These are phyloP conservation scores for Philypnodon macrostomus DNA, from an alignment of 2,797 vertebrate species.

Conservation along the genomic window DNA sequence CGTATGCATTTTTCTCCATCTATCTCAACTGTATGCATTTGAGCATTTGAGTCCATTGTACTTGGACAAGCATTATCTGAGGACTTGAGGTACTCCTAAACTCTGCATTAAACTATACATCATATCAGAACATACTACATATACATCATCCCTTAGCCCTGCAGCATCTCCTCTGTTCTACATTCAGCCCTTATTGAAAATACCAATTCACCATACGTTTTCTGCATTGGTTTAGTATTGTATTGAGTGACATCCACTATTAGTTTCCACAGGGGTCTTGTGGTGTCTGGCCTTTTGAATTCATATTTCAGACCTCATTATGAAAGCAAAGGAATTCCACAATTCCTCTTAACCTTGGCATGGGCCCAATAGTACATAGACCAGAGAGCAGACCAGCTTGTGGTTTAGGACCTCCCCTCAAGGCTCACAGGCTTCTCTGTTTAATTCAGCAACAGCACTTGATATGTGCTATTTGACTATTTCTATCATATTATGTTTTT, in stretches of 20 bases:
- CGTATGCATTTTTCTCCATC: too few species aligned
- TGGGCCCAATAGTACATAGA: conserved; percentile 25
- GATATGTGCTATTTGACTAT: not conserved
- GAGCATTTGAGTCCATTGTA: too few species aligned
- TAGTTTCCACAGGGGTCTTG: conserved; percentile 46
- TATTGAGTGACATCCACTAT: conserved; percentile 53
- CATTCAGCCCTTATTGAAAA: not conserved
- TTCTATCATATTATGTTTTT: conserved; percentile 10
- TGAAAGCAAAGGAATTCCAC: conserved; percentile 42
- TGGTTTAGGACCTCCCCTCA: conserved; percentile 47
- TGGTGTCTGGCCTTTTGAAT: conserved; percentile 42
- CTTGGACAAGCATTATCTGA: too few species aligned
- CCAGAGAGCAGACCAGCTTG: conserved; percentile 36
- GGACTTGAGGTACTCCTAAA: too few species aligned
- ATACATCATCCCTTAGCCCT: conserved; percentile 29
- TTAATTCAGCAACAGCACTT: conserved; percentile 53
- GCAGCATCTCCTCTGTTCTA: conserved; percentile 18
- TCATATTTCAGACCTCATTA: conserved; percentile 38
- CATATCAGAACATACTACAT: too few species aligned
- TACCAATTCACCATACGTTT: too few species aligned
- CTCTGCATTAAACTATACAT: too few species aligned
- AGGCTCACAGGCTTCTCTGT: conserved; percentile 39
- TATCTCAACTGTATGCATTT: too few species aligned
- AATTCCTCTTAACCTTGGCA: conserved; percentile 40
- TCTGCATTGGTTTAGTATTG: conserved; percentile 54